These are phyloP conservation scores for Nothocercus nigrocapillus DNA, from an alignment of 2,113 vertebrate genomes.

Conservation along the genomic window DNA sequence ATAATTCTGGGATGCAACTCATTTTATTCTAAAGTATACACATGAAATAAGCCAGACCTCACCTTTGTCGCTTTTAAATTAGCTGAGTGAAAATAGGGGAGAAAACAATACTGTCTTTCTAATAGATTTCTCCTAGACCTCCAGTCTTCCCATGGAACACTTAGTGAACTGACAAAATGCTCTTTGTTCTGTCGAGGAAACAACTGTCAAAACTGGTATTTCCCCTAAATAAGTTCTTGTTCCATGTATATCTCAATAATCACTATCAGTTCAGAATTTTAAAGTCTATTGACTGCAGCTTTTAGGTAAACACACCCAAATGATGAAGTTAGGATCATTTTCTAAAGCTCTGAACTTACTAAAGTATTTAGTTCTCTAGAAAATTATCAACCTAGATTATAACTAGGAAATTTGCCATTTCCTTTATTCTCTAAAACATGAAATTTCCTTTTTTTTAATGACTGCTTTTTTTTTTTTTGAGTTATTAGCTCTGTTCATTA, in stretches of 20 bases:
- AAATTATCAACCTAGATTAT: background rate
- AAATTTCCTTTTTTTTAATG: background rate
- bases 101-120: conserved; percentile 2
- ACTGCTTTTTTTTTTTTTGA: background rate
- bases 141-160: background rate
- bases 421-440: background rate
- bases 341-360: background rate
- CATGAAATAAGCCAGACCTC: background rate
- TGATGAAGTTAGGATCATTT: background rate
- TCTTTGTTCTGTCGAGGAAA: conserved; percentile 36
- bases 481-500: background rate
- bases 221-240: background rate
- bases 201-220: conserved; percentile 26
- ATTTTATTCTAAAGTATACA: background rate
- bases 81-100: background rate
- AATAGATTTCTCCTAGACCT: conserved; percentile 8
- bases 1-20: background rate
- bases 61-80: background rate
- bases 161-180: background rate
- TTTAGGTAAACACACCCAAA: background rate
- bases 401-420: background rate
- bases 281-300: background rate
- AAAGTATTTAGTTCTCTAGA: background rate
- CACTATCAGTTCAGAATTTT: background rate
- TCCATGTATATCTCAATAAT: background rate